These are phyloP conservation scores for Octopus sinensis DNA, from an alignment of 1,140 invertebrate species.

Conservation along the genomic window DNA sequence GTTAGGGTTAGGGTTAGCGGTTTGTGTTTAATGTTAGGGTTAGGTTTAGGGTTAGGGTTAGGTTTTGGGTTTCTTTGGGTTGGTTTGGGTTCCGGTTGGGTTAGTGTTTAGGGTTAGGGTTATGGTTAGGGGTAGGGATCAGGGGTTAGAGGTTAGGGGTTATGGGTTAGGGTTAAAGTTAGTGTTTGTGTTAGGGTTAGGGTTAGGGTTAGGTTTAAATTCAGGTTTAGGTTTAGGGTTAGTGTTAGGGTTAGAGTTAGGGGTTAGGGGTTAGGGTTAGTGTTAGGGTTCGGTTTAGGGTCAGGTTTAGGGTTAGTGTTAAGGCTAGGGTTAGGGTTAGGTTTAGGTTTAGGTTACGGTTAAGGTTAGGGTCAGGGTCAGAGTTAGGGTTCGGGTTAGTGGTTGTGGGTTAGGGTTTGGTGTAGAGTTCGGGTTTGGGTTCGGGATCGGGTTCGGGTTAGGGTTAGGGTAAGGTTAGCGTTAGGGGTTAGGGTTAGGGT, in stretches of 20 bases:
- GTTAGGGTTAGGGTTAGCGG: neutral
- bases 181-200: slow-evolving; percentile 27
- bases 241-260: neutral
- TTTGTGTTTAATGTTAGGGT: slow-evolving; percentile 25
- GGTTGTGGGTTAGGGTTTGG: neutral
- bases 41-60: slow-evolving; percentile 28
- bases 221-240: neutral
- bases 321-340: neutral
- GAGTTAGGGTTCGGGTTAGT: neutral
- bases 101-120: slow-evolving; percentile 19
- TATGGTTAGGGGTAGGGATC: slow-evolving; percentile 18
- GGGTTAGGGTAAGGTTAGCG: slow-evolving; percentile 19
- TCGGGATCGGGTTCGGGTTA: slow-evolving; percentile 6
- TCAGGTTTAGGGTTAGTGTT: no score
- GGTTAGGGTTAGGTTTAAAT: slow-evolving; percentile 8
- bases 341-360: neutral
- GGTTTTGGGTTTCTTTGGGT: slow-evolving; percentile 35
- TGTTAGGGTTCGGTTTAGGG: no score
- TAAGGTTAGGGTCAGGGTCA: neutral
- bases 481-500: slow-evolving; percentile 29
- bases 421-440: neutral
- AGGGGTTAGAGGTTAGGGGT: slow-evolving; percentile 15
- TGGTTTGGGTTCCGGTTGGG: slow-evolving; percentile 29
- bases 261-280: no score
- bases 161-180: slow-evolving; percentile 18